Evolutionary conservation across 2,113 vertebrate genomes (phyloP).

Genomic region (Zootoca vivipara): DNA sequence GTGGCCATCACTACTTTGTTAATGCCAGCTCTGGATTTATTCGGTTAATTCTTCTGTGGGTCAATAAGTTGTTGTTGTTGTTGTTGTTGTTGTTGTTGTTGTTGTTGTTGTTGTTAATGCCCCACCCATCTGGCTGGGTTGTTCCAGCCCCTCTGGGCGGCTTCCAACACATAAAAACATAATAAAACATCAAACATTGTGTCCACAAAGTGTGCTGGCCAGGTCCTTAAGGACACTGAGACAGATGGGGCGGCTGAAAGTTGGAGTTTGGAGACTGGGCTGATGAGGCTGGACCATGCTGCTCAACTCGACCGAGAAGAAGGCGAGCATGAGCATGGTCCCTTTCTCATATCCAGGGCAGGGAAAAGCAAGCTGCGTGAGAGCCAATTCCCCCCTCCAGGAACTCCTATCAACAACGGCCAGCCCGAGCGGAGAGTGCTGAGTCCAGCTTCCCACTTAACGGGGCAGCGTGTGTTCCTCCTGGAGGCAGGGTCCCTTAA

Average conservation of each 20-base stretch:
- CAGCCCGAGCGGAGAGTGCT: not conserved
- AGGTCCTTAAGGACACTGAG: constrained; percentile 87
- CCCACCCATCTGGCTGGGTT: no score
- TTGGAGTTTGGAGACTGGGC: constrained; percentile 52
- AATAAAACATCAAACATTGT: constrained; percentile 69
- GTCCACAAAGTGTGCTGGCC: constrained; percentile 90
- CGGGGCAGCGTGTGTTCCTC: not conserved
- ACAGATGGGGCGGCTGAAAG: constrained; percentile 90
- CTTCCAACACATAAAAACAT: no score
- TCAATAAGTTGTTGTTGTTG: no score
- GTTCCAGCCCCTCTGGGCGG: no score
- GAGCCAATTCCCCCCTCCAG: not conserved
- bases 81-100: no score
- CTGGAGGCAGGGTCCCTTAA: not conserved
- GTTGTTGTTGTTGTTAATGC: no score
- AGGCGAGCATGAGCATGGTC: not conserved
- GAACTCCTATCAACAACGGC: not conserved
- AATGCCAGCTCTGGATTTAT: no score
- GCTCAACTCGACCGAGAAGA: not conserved
- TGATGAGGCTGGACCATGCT: constrained; percentile 36
- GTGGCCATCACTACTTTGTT: no score
- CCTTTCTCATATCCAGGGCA: not conserved
- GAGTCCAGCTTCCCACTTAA: not conserved
- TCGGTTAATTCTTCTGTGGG: no score
- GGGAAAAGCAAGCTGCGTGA: not conserved